A percentile compares a stretch with the other conserved stretches of the same genome.
phyloP scores from a whole-genome alignment of 1,140 invertebrate genomes.

The Scaptomyza pallida region DNA sequence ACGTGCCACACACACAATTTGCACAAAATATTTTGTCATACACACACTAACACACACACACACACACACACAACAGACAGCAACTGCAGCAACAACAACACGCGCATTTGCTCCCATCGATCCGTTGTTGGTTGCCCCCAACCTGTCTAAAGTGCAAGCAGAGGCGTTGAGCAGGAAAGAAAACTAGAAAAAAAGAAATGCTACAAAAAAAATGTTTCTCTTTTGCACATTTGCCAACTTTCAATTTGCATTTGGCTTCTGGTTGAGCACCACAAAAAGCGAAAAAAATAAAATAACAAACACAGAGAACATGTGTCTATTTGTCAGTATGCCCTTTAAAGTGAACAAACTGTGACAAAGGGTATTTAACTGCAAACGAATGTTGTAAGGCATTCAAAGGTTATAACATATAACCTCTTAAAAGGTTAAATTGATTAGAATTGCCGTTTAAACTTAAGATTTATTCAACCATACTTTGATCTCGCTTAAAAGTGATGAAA shows the following conservation, averaged over 20 bases:
- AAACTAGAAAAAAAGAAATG: not conserved
- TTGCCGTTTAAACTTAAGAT: no score
- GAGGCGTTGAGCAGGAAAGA: not conserved
- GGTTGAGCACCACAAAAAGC: conserved; percentile 32
- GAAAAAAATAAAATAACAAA: conserved; percentile 11
- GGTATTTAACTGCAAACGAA: not conserved
- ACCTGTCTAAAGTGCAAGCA: not conserved
- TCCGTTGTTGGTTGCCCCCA: conserved; percentile 4
- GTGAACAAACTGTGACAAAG: not conserved
- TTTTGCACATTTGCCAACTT: conserved; percentile 74
- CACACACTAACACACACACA: no score
- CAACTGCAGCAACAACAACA: conserved; percentile 7
- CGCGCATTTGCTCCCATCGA: conserved; percentile 15
- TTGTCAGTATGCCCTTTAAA: conserved; percentile 22
- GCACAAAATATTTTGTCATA: conserved; percentile 54
- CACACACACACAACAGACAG: no score
- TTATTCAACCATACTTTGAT: no score
- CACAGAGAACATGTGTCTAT: conserved; percentile 27
- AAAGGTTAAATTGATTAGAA: not conserved
- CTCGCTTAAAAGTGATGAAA: no score
- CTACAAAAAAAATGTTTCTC: conserved; percentile 50
- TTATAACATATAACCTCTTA: not conserved
- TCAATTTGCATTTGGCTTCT: conserved; percentile 75
- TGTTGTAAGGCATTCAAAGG: not conserved
- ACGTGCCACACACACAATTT: conserved; percentile 34